Evolutionary conservation across 1,140 invertebrate species (phyloP), one percentile per base, ranked within the genome.

Genomic region (Conus ventricosus): DNA sequence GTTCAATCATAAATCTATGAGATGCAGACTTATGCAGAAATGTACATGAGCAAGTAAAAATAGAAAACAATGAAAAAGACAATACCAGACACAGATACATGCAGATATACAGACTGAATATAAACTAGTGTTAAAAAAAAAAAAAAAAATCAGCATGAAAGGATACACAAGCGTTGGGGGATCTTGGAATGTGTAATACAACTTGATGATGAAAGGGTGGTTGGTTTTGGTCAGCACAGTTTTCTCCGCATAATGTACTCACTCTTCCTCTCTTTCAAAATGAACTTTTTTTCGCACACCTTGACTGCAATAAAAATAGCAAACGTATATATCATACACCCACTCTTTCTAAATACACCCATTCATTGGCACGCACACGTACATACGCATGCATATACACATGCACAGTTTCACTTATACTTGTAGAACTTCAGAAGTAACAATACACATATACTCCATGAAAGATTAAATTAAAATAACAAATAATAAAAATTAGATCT

Each of bases 171-270:
- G 93, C 98, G 96, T 98, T 97, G 39, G 96, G 39, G 96, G 92
- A 95, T 99, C 99, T 96, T 99, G 99, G 96, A 99, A 99, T 71
- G 99, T 99, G 95, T 97, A 99, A 93, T 97, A 98, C 8, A 99
- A 96, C 92, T 97, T 97, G 23, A 99, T 98, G 95, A 99, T 98
- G 94, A 98, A 99, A 25, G 97, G 97, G 90, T 96, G 95, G 71
- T 95, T 94, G 8, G 94, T 90, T 87, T 94, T 93, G 89, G 92
- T 93, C 90, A 99, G 95, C 23, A 98, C 97, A 92, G 99, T 97
- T 94, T 98, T 99, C 94, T 99, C 98, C 98, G 96, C 94, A 97
- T 97, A 60, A 99, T 97, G 94, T 99, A 98, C 92, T 98, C 97
- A 86, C 97, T 97, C 95, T 99, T 99, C 92, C 97, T 97, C 95